These are phyloP conservation scores for Meloidogyne floridensis DNA, from an alignment of 1,140 invertebrate genomes.

Conservation along the genomic window DNA sequence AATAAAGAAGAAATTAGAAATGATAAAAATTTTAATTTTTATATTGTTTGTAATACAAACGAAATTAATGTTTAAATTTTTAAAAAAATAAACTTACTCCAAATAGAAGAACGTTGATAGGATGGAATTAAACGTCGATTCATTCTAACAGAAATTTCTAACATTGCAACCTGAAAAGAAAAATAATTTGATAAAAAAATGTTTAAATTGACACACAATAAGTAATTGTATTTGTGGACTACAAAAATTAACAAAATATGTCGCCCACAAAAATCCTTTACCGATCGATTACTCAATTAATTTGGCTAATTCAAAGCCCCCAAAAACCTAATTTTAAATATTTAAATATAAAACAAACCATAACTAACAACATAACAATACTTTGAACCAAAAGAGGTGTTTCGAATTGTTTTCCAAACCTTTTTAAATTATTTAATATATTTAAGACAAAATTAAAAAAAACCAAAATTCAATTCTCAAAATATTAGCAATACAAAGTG, in stretches of 20 bases:
- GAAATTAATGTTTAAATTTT: conserved; percentile 21
- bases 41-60: conserved; percentile 22
- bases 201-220: too few species aligned
- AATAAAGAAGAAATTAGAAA: neutral
- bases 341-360: conserved; percentile 72
- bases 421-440: conserved; percentile 68
- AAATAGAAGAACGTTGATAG: conserved; percentile 59
- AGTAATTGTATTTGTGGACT: too few species aligned
- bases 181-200: neutral
- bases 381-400: conserved; percentile 90
- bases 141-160: conserved; percentile 87
- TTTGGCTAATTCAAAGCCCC: too few species aligned
- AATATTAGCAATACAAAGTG: conserved; percentile 90
- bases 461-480: conserved; percentile 96
- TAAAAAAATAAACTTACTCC: conserved; percentile 49
- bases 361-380: conserved; percentile 92
- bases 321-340: too few species aligned
- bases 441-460: conserved; percentile 45
- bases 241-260: too few species aligned
- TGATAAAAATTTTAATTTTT: conserved; percentile 2
- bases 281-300: too few species aligned
- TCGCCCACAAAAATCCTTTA: too few species aligned
- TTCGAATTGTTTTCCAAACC: conserved; percentile 97
- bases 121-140: conserved; percentile 63
- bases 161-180: conserved; percentile 73